Evolutionary conservation across 2,888 invertebrate genomes (phyloP), one percentile per base, ranked within the genome.

Genomic region (Galeruca laticollis): DNA sequence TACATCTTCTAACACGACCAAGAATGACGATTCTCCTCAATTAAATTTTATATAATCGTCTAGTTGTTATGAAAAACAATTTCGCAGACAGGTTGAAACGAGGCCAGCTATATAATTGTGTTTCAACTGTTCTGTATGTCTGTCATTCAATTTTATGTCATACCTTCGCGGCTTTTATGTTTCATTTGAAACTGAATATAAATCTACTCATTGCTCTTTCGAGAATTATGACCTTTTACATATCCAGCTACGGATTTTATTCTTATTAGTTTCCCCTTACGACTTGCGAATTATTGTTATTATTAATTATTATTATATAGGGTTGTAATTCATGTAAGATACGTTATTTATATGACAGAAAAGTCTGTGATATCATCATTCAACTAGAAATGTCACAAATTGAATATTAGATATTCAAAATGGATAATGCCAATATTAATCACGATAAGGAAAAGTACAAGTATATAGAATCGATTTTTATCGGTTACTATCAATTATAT

Each of bases 141-240:
- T 61, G n/a, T 10, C 54, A 62, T 49, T 61, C 54, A 49, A 40
- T 20, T 68, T 31, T 47, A 47, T 47, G 47, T 47, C 47, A 47
- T 47, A 47, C 47, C 47, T 18, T 18, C 9, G 47, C 47, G 47
- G 47, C 47, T 47, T 69, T 69, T 63, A 69, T 63, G 63, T 64
- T 65, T 65, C 57, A 65, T 65, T 65, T 64, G 33, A 43, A 68
- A 63, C 71, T 61, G 71, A 68, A 71, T 68, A 71, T 71, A 68
- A 71, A 68, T 68, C 60, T 40, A 59, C 65, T 68, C 71, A 71
- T 71, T 68, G 71, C 56, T 54, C 54, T 54, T 54, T 56, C 57
- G 49, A 26, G 31, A 40, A 62, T 47, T 68, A 56, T 18, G n/a
- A 68, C 56, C 61, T 61, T 9, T 47, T n/a, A 47, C 15, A 15